A percentile compares a stretch with the other conserved stretches of the same genome.
Evolutionary conservation across 2,888 invertebrate genomes (phyloP).

Genomic region (Cordilura impudica): DNA sequence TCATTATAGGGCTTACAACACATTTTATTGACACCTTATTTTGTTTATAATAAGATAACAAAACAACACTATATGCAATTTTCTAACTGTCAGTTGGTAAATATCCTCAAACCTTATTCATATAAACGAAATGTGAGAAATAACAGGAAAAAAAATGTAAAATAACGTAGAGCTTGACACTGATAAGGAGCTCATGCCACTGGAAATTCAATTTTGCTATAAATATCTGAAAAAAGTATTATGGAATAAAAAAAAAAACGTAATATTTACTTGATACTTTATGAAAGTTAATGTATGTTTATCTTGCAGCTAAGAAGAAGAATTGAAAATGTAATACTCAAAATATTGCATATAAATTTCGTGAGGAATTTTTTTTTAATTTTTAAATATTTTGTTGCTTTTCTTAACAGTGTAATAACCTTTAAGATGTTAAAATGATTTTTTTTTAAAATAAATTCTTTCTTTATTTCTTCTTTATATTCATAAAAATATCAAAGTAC

Average conservation of each 20-base stretch:
- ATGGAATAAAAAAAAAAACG: neutral
- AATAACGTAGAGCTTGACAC: constrained; percentile 22
- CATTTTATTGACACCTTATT: constrained; percentile 35
- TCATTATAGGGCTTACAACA: neutral
- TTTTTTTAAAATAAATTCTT: neutral
- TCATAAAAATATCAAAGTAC: neutral
- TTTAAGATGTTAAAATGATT: neutral
- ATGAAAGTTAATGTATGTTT: neutral
- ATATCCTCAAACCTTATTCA: neutral
- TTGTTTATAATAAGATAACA: constrained; percentile 13
- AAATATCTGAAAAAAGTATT: neutral
- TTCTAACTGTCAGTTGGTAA: constrained; percentile 6
- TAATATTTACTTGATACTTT: neutral
- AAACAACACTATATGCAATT: constrained; percentile 27
- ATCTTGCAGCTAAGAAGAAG: neutral
- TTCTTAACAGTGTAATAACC: neutral
- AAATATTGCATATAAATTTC: neutral
- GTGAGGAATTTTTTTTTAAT: neutral
- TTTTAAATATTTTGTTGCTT: neutral
- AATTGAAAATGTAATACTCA: neutral
- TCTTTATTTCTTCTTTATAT: neutral
- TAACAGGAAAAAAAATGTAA: neutral
- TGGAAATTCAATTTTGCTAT: constrained; percentile 30
- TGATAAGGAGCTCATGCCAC: constrained; percentile 10
- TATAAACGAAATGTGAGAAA: constrained; percentile 2